Base-by-base conservation (phyloP, 2,113 vertebrate species). In the Malurus alboscapulatus region DNA sequence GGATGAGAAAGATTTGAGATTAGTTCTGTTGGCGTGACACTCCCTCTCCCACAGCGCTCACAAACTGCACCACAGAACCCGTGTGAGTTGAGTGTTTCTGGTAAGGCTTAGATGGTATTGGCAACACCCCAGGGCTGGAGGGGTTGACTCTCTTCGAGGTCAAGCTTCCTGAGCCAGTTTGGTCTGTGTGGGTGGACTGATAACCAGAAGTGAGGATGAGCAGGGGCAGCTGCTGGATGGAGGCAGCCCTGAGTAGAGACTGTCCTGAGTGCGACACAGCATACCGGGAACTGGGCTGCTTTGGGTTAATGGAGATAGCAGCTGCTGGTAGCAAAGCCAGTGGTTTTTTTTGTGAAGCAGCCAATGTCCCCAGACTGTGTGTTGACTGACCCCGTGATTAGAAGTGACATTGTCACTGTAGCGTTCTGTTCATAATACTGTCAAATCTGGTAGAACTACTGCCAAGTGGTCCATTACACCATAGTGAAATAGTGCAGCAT, bases 181-280 rank as follows among this genome's bases (percentile, higher is more conserved):
- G 62, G 27, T 72, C 66, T 15, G 19, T 69, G 72, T 38, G 38
- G 36, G 59, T 44, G 67, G 68, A 45, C 40, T 1, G 7, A 66
- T 54, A 65, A 68, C 15, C 45, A 61, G 65, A 14, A 76, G 22
- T 27, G 53, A 80, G 84, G 90, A 94, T 54, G 51, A 82, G 78
- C 85, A 68, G 71, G 54, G 67, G 74, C 93, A 96, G 94, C 92
- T 96, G 93, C 53, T 71, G 82, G 69, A 47, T 32, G 66, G 62
- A 61, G 75, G n/a, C 62, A 53, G 72, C 74, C 18, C 32, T 61
- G 55, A 72, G 47, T 48, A 53, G 65, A 77, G 62, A 86, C 51
- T 44, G 44, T 40, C n/a, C 77, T 12, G 8, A 59, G 51, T 7
- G 4, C 0, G 3, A 36, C 34, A 5, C 13, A 17, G 27, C 26